phyloP scores from a whole-genome alignment of 2,113 vertebrate genomes.

The Apteryx mantelli region DNA sequence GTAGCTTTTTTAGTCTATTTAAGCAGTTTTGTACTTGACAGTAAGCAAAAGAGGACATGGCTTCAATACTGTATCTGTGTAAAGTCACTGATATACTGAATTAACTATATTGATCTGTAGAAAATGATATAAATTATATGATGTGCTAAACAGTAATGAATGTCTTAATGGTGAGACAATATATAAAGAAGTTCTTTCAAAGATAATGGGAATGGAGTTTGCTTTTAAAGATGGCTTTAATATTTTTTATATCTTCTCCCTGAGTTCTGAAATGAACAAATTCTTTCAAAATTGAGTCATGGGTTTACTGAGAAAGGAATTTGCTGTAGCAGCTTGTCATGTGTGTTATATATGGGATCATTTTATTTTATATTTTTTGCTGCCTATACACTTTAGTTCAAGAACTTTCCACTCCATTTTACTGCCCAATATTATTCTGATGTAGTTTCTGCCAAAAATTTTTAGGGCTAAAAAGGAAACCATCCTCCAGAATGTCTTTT shows the following conservation, averaged over 20 bases:
- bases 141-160: constrained; percentile 68
- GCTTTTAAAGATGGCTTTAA: not conserved
- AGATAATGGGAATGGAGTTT: not conserved
- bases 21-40: constrained; percentile 74
- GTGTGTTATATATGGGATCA: not conserved
- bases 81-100: constrained; percentile 74
- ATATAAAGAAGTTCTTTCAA: not conserved
- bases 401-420: not conserved
- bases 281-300: not conserved
- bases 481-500: not conserved
- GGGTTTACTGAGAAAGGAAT: not conserved
- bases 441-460: not conserved
- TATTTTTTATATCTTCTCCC: not conserved
- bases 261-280: not conserved
- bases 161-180: constrained; percentile 66
- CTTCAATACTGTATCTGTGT: constrained; percentile 73
- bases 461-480: not conserved
- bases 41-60: constrained; percentile 59
- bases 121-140: constrained; percentile 78
- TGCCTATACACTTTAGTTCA: not conserved
- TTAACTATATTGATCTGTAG: constrained; percentile 77
- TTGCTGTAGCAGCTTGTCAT: not conserved
- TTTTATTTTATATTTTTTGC: not conserved
- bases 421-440: not conserved
- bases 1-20: constrained; percentile 71